Evolutionary conservation across 1,140 invertebrate species (phyloP).

Genomic region (Sycobia sp.): DNA sequence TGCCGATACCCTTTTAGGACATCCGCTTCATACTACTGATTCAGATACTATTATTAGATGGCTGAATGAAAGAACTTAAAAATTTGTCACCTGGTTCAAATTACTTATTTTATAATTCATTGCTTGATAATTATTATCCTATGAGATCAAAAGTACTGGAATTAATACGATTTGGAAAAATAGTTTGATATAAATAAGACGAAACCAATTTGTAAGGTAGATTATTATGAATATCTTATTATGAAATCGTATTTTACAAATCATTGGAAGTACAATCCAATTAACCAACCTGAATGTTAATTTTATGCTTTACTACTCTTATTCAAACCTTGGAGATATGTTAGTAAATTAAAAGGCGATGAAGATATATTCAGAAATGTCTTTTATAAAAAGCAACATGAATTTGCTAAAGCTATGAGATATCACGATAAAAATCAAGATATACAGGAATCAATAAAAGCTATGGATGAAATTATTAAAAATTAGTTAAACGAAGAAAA

Average conservation of each 20-base stretch:
- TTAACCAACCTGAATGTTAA: slow-evolving; percentile 36
- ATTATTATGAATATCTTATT: slow-evolving; percentile 30
- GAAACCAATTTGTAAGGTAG: slow-evolving; percentile 23
- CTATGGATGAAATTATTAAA: slow-evolving; percentile 34
- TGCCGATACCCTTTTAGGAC: slow-evolving; percentile 46
- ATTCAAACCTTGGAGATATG: slow-evolving; percentile 38
- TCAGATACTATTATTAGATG: slow-evolving; percentile 47
- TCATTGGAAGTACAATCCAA: slow-evolving; percentile 37
- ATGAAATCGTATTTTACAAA: slow-evolving; percentile 37
- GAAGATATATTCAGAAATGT: slow-evolving; percentile 31
- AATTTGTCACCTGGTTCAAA: slow-evolving; percentile 35
- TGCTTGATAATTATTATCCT: slow-evolving; percentile 43
- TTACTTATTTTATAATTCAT: slow-evolving; percentile 42
- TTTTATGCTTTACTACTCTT: slow-evolving; percentile 36
- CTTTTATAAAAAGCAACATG: slow-evolving; percentile 19
- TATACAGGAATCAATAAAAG: slow-evolving; percentile 29
- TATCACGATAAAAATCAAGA: slow-evolving; percentile 34
- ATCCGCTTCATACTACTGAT: slow-evolving; percentile 48
- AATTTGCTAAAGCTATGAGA: slow-evolving; percentile 28
- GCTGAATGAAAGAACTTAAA: slow-evolving; percentile 48
- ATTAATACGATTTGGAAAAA: slow-evolving; percentile 38
- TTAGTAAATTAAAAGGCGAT: slow-evolving; percentile 31
- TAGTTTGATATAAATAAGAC: slow-evolving; percentile 34
- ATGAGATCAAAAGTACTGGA: slow-evolving; percentile 36
- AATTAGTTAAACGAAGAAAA: slow-evolving; percentile 14